Evolutionary conservation across 2,888 invertebrate genomes (phyloP), one percentile per base, ranked within the genome.

Genomic region (Lottia scabra): DNA sequence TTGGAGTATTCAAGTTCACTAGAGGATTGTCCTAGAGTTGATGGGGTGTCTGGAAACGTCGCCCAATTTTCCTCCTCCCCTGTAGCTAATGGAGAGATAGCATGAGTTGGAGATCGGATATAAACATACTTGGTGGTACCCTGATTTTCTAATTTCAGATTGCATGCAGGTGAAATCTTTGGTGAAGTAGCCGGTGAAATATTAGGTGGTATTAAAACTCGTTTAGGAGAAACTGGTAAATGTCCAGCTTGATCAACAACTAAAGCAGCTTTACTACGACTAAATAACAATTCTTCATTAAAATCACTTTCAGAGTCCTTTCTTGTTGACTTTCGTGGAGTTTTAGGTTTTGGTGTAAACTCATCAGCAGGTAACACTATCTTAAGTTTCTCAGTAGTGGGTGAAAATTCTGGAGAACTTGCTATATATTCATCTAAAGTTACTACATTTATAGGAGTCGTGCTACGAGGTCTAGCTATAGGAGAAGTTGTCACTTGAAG

Each of bases 281-380:
- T 83, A 74, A 86, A 87, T n/a, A 87, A 75, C 45, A 81, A 73
- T 38, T 84, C 85, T 72, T 87, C 87, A 74, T 81, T 83, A 72
- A 85, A 87, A 63, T 79, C 80, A 76, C 77, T 79, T 23, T 81
- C 76, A 19, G 76, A 66, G 56, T 78, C 77, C 19, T 75, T 73
- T 43, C 76, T 73, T 48, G 72, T 77, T 10, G 75, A 62, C 19
- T 70, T 71, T 70, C 82, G 78, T 1, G 84, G 83, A 75, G 82
- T 83, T 76, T 78, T 82, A 12, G 74, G 75, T 70, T 75, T 80
- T 16, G 74, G 65, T 26, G 77, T 69, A 71, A 81, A 81, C 68
- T 87, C 85, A n/a, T 84, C 84, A 15, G 74, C 65, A 43, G 87
- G 87, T 30, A 87, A 77, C 43, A 81, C 83, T 30, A 87, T 87